These are phyloP conservation scores for Lethenteron reissneri DNA, from an alignment of 2,113 vertebrate species.

Conservation along the genomic window DNA sequence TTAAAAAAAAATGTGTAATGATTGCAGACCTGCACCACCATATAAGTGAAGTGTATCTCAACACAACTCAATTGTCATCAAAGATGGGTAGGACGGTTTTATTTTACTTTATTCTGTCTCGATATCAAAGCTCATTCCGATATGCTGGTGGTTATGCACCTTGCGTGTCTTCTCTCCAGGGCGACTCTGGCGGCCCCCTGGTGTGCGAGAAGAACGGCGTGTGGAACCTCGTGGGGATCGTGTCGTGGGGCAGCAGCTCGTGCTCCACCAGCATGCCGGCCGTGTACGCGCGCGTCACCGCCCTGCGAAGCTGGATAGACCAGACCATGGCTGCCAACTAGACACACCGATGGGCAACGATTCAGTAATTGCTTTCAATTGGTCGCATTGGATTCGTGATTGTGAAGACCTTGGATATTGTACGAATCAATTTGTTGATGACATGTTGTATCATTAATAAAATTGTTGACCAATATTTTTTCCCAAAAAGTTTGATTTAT, in stretches of 20 bases:
- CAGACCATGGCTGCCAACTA: constrained; percentile 6
- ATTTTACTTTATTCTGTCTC: neutral
- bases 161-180: constrained; percentile 9
- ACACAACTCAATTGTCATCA: neutral
- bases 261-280: constrained; percentile 1
- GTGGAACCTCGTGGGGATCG: constrained; percentile 7
- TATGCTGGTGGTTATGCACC: neutral
- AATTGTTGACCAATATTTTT: no score
- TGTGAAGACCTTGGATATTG: no score
- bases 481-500: no score
- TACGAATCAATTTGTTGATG: no score
- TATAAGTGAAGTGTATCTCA: neutral
- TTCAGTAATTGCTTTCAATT: neutral
- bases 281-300: constrained; percentile 7
- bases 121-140: neutral
- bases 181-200: constrained; percentile 8
- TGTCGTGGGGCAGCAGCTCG: constrained; percentile 9
- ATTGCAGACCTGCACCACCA: neutral
- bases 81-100: neutral
- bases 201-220: neutral
- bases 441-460: no score
- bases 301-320: constrained; percentile 4
- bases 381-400: no score
- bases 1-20: neutral
- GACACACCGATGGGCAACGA: neutral